These are phyloP conservation scores for Furcifer pardalis DNA, from an alignment of 2,797 vertebrate genomes.

Conservation along the genomic window DNA sequence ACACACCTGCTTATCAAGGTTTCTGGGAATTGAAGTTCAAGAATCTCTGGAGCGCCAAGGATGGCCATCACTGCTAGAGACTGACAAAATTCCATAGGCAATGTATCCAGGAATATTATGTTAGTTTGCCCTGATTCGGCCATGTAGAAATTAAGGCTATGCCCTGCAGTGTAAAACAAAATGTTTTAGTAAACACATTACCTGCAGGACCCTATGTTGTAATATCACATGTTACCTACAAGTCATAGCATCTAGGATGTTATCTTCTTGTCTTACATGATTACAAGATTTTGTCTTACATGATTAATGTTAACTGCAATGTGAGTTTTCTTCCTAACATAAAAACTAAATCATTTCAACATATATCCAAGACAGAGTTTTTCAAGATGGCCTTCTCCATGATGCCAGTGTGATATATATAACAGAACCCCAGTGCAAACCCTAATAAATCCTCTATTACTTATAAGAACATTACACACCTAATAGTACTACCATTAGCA, in stretches of 20 bases:
- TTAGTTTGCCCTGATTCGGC: background rate
- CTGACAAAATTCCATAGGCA: no score
- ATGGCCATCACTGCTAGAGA: no score
- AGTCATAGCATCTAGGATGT: no score
- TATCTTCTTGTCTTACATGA: constrained; percentile 19
- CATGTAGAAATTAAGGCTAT: background rate
- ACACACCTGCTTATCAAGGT: no score
- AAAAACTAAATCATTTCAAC: constrained; percentile 40
- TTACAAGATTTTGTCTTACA: constrained; percentile 51
- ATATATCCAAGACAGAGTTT: constrained; percentile 11
- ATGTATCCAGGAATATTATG: background rate
- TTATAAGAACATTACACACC: constrained; percentile 53
- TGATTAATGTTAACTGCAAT: constrained; percentile 47
- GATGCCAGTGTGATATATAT: constrained; percentile 8
- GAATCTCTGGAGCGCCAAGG: no score
- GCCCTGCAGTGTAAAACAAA: background rate
- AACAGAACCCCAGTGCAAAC: background rate
- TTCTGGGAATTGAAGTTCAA: no score
- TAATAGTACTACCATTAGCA: constrained; percentile 49
- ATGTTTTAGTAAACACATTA: no score
- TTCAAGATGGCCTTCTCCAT: constrained; percentile 44
- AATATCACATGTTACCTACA: no score
- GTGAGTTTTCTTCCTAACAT: background rate
- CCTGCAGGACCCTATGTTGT: no score
- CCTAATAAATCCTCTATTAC: constrained; percentile 35